These are phyloP conservation scores for Psylliodes chrysocephalus DNA, from an alignment of 2,888 invertebrate species.

Conservation along the genomic window DNA sequence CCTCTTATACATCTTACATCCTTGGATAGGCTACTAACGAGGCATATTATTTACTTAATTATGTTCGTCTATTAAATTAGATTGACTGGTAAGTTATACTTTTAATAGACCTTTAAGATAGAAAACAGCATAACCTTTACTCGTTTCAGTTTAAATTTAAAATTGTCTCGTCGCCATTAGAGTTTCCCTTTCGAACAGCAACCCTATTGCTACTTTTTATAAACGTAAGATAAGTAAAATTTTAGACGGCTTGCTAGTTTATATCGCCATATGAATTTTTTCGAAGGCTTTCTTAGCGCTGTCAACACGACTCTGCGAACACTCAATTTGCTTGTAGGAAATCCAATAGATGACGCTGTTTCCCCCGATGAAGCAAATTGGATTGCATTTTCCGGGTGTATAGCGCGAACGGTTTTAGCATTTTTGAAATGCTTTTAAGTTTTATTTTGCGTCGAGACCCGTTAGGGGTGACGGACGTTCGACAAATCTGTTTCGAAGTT, in stretches of 20 bases:
- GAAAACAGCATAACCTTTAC: too few relatives aligned
- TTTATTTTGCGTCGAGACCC: slow-evolving; percentile 21
- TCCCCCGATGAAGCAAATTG: slow-evolving; percentile 33
- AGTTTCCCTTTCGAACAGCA: too few relatives aligned
- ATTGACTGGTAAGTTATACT: too few relatives aligned
- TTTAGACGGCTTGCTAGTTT: not conserved
- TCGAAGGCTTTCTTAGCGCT: not conserved
- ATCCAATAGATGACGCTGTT: slow-evolving; percentile 36
- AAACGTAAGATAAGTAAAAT: not conserved
- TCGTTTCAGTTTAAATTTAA: too few relatives aligned
- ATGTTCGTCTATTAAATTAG: too few relatives aligned
- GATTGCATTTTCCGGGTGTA: slow-evolving; percentile 26
- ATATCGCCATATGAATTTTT: not conserved
- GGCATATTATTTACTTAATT: too few relatives aligned
- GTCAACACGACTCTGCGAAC: slow-evolving; percentile 22
- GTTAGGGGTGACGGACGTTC: slow-evolving; percentile 9
- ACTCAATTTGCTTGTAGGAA: slow-evolving; percentile 35
- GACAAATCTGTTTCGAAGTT: not conserved
- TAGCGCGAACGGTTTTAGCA: slow-evolving; percentile 30
- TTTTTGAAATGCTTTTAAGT: slow-evolving; percentile 34
- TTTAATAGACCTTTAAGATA: too few relatives aligned
- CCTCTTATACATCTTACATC: too few relatives aligned
- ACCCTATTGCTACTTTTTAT: too few relatives aligned
- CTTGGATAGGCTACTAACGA: too few relatives aligned
- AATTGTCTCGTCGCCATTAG: too few relatives aligned